Evolutionary conservation across 2,797 vertebrate species (phyloP), one percentile per base, ranked within the genome.

Genomic region (Natrix natrix): DNA sequence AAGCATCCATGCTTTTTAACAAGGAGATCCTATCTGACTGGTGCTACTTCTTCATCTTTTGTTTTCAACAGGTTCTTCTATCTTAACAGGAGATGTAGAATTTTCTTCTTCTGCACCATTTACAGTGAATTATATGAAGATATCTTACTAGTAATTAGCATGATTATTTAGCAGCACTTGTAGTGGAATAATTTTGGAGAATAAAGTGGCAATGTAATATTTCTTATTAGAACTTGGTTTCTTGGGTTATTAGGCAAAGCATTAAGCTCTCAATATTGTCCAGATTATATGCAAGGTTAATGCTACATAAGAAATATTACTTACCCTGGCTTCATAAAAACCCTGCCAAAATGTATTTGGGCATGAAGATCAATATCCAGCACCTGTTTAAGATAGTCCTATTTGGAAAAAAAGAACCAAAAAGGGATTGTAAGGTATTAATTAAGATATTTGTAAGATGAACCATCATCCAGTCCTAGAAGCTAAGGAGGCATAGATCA

Each of bases 371-470:
- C 99, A 94, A 99, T 99, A 97, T 99, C 99, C 98, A 99, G 98
- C 97, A 99, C 99, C 98, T 99, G 99, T 97, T 99, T 99, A 97
- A 99, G 98, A 97, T 99, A 99, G 97, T 99, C 99, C 99, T 99
- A 97, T 95, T 97, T 92, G 95, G 95, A 96, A 60, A 86, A 95
- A 96, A 95, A 96, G 4, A 37, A 78, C 7, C 69, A 93, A 96
- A 83, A 0, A 94, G 94, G 90, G 83, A 93, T 94, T 96, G 92
- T 94, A 92, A 94, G 83, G 37, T 92, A 91, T 94, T 94, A 90
- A 94, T 95, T 95, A 94, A 86, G 94, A 28, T 60, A 95, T 94
- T 6, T n/a, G 55, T 95, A 95, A 56, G 90, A 95, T 92, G 37
- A 95, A 94, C 78, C 86, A 32, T 87, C 87, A 24, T 88, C 52